Evolutionary conservation across 2,888 invertebrate species (phyloP).

Genomic region (Lagria hirta): DNA sequence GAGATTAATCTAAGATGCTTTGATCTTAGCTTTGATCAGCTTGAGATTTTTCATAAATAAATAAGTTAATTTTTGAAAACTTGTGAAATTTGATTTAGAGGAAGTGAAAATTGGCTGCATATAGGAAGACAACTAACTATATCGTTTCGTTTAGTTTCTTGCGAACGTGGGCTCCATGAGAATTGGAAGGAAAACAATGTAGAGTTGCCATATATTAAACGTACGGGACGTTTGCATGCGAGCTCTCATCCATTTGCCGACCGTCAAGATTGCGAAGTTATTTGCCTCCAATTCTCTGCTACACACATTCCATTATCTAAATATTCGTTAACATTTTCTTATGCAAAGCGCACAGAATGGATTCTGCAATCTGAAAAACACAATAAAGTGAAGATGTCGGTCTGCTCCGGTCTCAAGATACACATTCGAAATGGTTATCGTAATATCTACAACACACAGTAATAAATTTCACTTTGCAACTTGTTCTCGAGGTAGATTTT

Average conservation of each 20-base stretch:
- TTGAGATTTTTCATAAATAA: too few relatives aligned
- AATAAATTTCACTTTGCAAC: constrained; percentile 44
- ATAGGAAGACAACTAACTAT: constrained; percentile 28
- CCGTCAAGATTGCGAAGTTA: constrained; percentile 40
- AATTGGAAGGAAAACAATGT: constrained; percentile 34
- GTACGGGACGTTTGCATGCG: constrained; percentile 36
- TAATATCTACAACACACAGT: constrained; percentile 35
- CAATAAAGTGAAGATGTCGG: constrained; percentile 18
- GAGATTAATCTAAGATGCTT: too few relatives aligned
- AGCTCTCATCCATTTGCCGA: constrained; percentile 35
- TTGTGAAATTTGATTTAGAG: too few relatives aligned
- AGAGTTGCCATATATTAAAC: constrained; percentile 35
- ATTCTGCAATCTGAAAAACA: constrained; percentile 16
- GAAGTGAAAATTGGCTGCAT: constrained; percentile 20
- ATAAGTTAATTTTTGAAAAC: too few relatives aligned
- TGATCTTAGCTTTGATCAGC: too few relatives aligned
- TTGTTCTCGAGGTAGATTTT: constrained; percentile 32
- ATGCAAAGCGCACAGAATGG: constrained; percentile 30
- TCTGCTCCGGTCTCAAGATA: constrained; percentile 35
- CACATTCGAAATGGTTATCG: constrained; percentile 43
- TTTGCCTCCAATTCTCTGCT: constrained; percentile 43
- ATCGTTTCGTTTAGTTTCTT: constrained; percentile 29
- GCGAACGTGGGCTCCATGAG: constrained; percentile 38
- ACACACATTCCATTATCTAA: constrained; percentile 38
- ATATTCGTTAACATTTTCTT: constrained; percentile 33